Percentiles rank a stretch among this genome's conserved stretches.
Evolutionary conservation across 1,140 invertebrate species (phyloP).

Genomic region (Drosophila eugracilis): DNA sequence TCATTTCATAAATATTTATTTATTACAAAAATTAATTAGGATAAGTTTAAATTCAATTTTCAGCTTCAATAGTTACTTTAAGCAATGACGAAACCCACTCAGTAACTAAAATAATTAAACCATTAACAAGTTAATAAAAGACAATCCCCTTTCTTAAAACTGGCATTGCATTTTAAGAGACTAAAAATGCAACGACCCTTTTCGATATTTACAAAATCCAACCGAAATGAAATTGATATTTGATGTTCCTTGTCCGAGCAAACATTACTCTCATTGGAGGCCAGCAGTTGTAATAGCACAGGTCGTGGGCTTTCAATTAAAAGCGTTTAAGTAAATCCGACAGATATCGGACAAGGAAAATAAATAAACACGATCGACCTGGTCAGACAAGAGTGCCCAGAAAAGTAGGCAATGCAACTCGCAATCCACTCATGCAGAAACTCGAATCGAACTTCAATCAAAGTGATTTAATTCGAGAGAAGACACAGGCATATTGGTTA

Average conservation of each 20-base stretch:
- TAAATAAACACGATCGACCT: background rate
- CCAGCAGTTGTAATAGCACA: background rate
- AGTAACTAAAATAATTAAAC: no score
- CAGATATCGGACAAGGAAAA: slow-evolving; percentile 3
- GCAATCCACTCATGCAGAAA: background rate
- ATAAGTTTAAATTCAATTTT: no score
- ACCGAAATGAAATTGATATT: slow-evolving; percentile 5
- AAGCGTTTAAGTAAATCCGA: slow-evolving; percentile 12
- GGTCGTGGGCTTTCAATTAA: background rate
- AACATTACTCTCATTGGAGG: background rate
- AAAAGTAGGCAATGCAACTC: slow-evolving; percentile 2
- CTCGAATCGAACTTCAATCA: background rate
- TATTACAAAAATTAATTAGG: no score
- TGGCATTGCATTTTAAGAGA: background rate
- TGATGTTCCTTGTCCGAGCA: background rate
- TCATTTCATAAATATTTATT: no score
- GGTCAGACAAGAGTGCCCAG: background rate
- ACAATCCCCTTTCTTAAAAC: no score
- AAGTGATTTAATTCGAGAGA: background rate
- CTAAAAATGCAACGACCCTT: no score
- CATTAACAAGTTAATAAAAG: background rate
- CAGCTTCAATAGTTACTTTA: no score
- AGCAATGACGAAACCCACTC: no score
- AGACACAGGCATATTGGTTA: slow-evolving; percentile 5
- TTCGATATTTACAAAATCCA: background rate